phyloP scores from a whole-genome alignment of 2,888 invertebrate species.

The Unio pictorum region DNA sequence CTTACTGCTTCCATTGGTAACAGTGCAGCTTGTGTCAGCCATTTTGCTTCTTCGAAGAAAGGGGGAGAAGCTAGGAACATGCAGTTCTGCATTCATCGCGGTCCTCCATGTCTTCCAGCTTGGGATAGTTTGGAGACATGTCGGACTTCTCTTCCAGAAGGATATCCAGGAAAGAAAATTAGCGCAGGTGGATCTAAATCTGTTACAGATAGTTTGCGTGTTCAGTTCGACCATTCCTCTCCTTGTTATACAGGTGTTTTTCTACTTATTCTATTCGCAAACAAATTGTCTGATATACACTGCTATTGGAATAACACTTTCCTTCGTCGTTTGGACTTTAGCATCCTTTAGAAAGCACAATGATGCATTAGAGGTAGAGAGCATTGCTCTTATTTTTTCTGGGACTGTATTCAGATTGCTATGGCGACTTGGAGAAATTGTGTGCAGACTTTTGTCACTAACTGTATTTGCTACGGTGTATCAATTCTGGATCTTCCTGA shows the following conservation, averaged over 20 bases:
- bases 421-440: slow-evolving; percentile 88
- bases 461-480: slow-evolving; percentile 89
- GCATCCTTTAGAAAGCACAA: slow-evolving; percentile 85
- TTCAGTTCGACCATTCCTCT: slow-evolving; percentile 92
- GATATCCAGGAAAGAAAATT: slow-evolving; percentile 86
- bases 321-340: slow-evolving; percentile 91
- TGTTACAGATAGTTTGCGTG: slow-evolving; percentile 87
- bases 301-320: slow-evolving; percentile 85
- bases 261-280: slow-evolving; percentile 73
- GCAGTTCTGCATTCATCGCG: slow-evolving; percentile 77
- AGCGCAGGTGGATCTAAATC: slow-evolving; percentile 81
- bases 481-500: slow-evolving; percentile 84
- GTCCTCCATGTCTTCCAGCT: slow-evolving; percentile 71
- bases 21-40: slow-evolving; percentile 77
- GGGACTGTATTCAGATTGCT: slow-evolving; percentile 85
- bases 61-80: slow-evolving; percentile 39
- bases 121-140: slow-evolving; percentile 79
- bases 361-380: slow-evolving; percentile 64
- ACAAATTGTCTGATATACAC: slow-evolving; percentile 75
- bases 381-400: slow-evolving; percentile 83
- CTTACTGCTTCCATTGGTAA: slow-evolving; percentile 81
- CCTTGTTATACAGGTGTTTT: slow-evolving; percentile 85
- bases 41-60: slow-evolving; percentile 45
- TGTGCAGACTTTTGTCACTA: slow-evolving; percentile 82
- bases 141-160: slow-evolving; percentile 87